Conservation (phyloP, 2,113 vertebrate species). For the Parotia lawesii region DNA sequence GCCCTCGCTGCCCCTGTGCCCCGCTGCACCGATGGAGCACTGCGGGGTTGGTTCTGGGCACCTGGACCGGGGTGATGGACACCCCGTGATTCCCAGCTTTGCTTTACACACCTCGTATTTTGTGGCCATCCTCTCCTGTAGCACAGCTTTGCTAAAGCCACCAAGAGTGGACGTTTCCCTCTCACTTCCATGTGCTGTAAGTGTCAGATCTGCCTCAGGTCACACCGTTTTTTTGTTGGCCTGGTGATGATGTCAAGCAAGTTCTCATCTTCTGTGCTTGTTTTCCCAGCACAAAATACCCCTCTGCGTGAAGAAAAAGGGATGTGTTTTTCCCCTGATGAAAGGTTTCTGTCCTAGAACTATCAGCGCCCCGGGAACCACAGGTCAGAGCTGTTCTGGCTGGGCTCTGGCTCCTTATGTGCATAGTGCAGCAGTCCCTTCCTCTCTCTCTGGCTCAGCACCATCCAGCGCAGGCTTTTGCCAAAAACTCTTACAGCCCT, state of each 20-base stretch:
- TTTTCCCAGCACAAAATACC: background rate
- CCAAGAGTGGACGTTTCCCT: background rate
- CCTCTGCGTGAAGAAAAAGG: background rate
- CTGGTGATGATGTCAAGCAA: background rate
- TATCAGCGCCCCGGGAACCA: background rate
- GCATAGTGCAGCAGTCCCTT: background rate
- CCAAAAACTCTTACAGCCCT: background rate
- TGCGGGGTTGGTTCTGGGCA: background rate
- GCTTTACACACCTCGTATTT: background rate
- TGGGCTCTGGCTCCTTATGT: background rate
- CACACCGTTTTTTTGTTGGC: background rate
- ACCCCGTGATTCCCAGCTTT: too few species aligned
- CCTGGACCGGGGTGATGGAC: background rate
- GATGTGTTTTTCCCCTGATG: background rate
- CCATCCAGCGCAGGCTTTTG: background rate
- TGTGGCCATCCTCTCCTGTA: background rate
- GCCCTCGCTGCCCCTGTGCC: background rate
- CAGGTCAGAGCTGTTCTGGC: background rate
- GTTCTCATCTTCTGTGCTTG: background rate
- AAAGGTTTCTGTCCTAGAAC: background rate
- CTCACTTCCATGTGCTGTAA: fast-evolving
- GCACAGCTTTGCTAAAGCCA: background rate
- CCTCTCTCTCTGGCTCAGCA: background rate
- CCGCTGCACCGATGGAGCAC: fast-evolving
- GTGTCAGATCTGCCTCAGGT: background rate